Conservation (phyloP, 2,113 vertebrate species). For the Hyaena hyaena region DNA sequence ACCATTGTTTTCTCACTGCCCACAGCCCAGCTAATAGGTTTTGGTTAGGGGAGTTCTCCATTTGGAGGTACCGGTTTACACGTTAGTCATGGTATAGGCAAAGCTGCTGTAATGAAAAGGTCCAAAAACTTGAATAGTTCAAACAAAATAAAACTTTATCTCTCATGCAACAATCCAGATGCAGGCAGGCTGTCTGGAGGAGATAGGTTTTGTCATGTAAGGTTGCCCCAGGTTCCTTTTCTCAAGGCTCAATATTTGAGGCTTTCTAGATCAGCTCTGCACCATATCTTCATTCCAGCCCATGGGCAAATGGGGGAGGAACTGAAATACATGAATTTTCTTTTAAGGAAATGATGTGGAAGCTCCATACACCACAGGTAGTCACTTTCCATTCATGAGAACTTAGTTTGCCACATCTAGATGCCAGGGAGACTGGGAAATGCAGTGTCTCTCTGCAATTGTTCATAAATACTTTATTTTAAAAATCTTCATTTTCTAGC, state of each 20-base stretch:
- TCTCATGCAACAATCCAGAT: not conserved
- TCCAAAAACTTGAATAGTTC: not conserved
- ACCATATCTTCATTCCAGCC: not conserved
- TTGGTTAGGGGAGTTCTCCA: not conserved
- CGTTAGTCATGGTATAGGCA: not conserved
- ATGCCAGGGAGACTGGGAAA: not conserved
- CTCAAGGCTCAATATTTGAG: not conserved
- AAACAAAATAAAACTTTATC: not conserved
- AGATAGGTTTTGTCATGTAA: not conserved
- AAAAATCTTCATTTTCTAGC: not conserved
- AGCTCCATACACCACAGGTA: not conserved
- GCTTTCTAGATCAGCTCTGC: not conserved
- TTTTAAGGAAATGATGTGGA: not conserved
- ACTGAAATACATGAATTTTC: not conserved
- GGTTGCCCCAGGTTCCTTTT: not conserved
- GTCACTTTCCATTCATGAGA: not conserved
- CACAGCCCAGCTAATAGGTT: not conserved
- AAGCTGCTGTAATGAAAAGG: not conserved
- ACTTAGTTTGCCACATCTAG: not conserved
- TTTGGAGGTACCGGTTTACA: not conserved
- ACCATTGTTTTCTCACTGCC: not conserved
- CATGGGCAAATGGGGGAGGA: not conserved
- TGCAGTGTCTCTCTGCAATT: not conserved
- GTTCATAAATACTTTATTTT: not conserved
- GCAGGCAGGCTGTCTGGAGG: not conserved